Conservation (phyloP, 2,888 invertebrate genomes). For the Spodoptera picta region DNA sequence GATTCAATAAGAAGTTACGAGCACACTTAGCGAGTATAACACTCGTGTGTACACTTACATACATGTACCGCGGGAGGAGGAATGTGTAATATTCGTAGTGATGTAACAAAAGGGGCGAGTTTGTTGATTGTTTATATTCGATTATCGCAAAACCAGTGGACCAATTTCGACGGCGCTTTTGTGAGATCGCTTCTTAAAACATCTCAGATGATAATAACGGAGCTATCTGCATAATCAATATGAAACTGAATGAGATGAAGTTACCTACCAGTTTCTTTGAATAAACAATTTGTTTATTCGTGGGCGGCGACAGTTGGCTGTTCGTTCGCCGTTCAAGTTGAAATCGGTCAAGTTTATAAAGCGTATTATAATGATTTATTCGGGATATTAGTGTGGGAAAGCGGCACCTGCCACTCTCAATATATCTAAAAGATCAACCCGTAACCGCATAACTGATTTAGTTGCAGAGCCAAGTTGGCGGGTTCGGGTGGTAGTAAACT, state of each 20-base stretch:
- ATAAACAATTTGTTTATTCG: conserved; percentile 46
- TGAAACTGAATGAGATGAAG: conserved; percentile 52
- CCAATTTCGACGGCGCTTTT: conserved; percentile 61
- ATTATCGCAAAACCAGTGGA: conserved; percentile 69
- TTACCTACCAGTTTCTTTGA: conserved; percentile 44
- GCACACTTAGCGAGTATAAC: conserved; percentile 67
- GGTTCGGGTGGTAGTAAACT: conserved; percentile 78
- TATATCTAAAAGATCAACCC: conserved; percentile 61
- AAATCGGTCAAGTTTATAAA: conserved; percentile 20
- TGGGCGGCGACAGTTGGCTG: conserved; percentile 20
- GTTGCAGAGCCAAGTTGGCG: conserved; percentile 72
- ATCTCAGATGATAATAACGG: conserved; percentile 60
- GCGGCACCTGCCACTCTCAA: conserved; percentile 55
- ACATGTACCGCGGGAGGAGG: conserved; percentile 59
- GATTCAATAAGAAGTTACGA: conserved; percentile 81
- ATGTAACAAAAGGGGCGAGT: conserved; percentile 60
- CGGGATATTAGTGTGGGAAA: conserved; percentile 18
- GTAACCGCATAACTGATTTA: conserved; percentile 74
- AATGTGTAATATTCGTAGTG: conserved; percentile 57
- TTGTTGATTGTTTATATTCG: conserved; percentile 75
- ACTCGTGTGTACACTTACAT: conserved; percentile 47
- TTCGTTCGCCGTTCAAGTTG: conserved; percentile 19
- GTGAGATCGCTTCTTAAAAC: conserved; percentile 61
- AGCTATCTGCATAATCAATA: conserved; percentile 67
- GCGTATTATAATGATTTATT: conserved; percentile 44